Percentiles rank a stretch among this genome's conserved stretches.
These are phyloP conservation scores for Calameuta idolon DNA, from an alignment of 2,888 invertebrate species.

Conservation along the genomic window DNA sequence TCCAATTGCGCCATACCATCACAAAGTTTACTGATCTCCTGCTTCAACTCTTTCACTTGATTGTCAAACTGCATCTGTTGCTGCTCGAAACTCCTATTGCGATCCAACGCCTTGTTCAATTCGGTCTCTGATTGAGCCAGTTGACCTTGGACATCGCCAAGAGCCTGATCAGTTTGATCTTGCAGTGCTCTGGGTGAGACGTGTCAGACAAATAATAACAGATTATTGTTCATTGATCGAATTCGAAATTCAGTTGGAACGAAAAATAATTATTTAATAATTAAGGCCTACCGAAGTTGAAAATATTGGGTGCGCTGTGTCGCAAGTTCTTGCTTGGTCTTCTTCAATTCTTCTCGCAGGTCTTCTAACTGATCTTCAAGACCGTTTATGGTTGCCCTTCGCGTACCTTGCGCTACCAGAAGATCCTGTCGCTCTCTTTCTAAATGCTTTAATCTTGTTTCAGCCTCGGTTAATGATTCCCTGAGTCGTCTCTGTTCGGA, in stretches of 20 bases:
- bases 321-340: conserved; percentile 70
- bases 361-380: conserved; percentile 72
- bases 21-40: conserved; percentile 75
- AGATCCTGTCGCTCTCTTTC: conserved; percentile 72
- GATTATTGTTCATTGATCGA: neutral
- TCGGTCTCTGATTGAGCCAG: conserved; percentile 75
- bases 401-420: conserved; percentile 68
- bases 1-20: conserved; percentile 76
- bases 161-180: conserved; percentile 80
- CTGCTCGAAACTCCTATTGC: conserved; percentile 71
- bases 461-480: conserved; percentile 68
- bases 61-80: conserved; percentile 72
- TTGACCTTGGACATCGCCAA: conserved; percentile 78
- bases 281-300: conserved; percentile 70
- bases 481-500: conserved; percentile 69
- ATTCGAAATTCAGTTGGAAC: neutral
- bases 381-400: conserved; percentile 69
- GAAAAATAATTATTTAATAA: neutral
- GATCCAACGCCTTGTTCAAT: conserved; percentile 72
- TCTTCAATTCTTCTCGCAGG: conserved; percentile 68
- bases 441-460: conserved; percentile 68
- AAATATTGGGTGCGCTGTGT: conserved; percentile 70
- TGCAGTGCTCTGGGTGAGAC: conserved; percentile 74
- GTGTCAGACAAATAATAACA: neutral
- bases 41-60: conserved; percentile 73